Base-by-base conservation (phyloP, 2,888 invertebrate genomes). In the Heliconius cydno region DNA sequence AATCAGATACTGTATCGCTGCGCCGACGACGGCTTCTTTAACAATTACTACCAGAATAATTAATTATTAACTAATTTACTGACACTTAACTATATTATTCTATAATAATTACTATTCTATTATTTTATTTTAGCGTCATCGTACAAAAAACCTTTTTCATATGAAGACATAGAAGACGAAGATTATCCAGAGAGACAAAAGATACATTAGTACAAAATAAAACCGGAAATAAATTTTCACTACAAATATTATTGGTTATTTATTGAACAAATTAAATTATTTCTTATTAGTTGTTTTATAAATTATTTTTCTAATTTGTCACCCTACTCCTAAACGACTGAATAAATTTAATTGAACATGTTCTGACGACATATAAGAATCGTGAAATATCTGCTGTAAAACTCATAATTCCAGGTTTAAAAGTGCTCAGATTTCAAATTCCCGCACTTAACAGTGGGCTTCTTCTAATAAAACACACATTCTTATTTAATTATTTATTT, bases 141-240 rank as follows among this genome's bases (percentile, higher is more conserved):
- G 3, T 88, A 90, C 80, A 84, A 85, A 34, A 85, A 83, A 68
- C 87, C 89, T 0, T 84, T 87, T 30, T 74, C 83, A 1, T 82
- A 83, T 13, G 90, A 86, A 70, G 87, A 89, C 13, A 68, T 85
- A 3, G 88, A 88, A 9, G 79, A 82, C 0, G 87, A 85, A 1
- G 89, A 90, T 30, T 90, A 91, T 76, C 65, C 63, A 25, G 60
- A 34, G 4, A 7, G 22, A 28, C 19, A 41, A 10, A 30, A 52
- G 22, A 46, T 1, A 46, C 25, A 46, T n/a, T 65, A 65, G 19
- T 30, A 28, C 6, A 25, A 63, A 13, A 25, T 65, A n/a, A 63
- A 25, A 25, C 10, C 4, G 15, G 15, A 28, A 65, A 28, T 7
- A 28, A 28, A 65, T 15, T 7, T 2, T 65, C 15, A 41, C 1